These are phyloP conservation scores for Tragelaphus imberbis DNA, from an alignment of 2,113 vertebrate genomes.

Conservation along the genomic window DNA sequence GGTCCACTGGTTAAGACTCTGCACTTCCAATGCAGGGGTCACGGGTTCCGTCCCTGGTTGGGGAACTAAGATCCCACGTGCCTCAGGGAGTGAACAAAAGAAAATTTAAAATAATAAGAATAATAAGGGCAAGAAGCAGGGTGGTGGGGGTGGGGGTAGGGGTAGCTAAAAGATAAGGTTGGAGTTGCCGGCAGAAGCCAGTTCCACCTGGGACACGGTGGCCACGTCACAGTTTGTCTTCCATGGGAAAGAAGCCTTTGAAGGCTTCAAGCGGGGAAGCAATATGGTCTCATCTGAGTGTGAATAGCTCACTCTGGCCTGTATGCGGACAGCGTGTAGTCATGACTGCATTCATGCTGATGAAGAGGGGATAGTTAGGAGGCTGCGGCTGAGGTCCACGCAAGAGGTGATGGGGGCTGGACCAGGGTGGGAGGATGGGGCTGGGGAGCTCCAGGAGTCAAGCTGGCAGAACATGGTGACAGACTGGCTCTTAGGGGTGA, in stretches of 20 bases:
- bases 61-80: not conserved
- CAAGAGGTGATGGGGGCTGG: not conserved
- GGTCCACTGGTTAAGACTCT: not conserved
- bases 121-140: not conserved
- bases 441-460: not conserved
- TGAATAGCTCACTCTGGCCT: not conserved
- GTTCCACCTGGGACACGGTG: fast-evolving
- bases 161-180: not conserved
- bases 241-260: not conserved
- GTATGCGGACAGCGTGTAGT: fast-evolving
- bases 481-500: not conserved
- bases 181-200: not conserved
- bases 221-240: fast-evolving
- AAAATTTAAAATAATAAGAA: not conserved
- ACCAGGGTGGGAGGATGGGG: fast-evolving
- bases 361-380: fast-evolving
- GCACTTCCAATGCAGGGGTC: not conserved
- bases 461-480: not conserved
- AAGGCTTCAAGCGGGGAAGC: not conserved
- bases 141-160: not conserved
- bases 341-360: not conserved
- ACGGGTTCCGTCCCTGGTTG: not conserved
- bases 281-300: not conserved
- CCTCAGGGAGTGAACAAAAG: not conserved
- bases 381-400: not conserved